Evolutionary conservation across 2,888 invertebrate species (phyloP).

Genomic region (Acrobasis suavella): DNA sequence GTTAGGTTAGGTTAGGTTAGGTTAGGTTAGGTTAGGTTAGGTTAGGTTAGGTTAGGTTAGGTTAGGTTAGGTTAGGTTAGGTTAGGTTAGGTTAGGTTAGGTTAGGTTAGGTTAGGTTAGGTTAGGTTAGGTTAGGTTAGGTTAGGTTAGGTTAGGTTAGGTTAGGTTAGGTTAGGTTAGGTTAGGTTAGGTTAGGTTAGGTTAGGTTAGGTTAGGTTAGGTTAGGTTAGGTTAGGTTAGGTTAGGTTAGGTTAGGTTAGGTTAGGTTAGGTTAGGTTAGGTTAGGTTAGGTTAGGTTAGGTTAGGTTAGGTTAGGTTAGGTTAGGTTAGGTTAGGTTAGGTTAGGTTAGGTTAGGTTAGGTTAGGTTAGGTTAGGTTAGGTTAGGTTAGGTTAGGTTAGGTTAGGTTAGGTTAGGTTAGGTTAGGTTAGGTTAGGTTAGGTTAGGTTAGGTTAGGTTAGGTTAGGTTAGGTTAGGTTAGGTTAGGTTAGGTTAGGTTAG

Average conservation of each 20-base stretch:
- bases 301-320: slow-evolving; percentile 30
- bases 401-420: slow-evolving; percentile 23
- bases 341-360: slow-evolving; percentile 33
- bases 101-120: slow-evolving; percentile 31
- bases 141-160: slow-evolving; percentile 34
- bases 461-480: slow-evolving; percentile 20
- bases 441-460: slow-evolving; percentile 20
- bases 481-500: slow-evolving; percentile 23
- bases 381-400: slow-evolving; percentile 24
- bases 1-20: slow-evolving; percentile 27
- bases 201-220: slow-evolving; percentile 35
- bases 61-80: slow-evolving; percentile 31
- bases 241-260: slow-evolving; percentile 32
- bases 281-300: slow-evolving; percentile 31
- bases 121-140: slow-evolving; percentile 32
- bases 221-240: slow-evolving; percentile 37
- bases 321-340: slow-evolving; percentile 33
- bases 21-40: slow-evolving; percentile 28
- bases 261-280: slow-evolving; percentile 31
- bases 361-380: slow-evolving; percentile 26
- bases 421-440: slow-evolving; percentile 21
- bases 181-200: slow-evolving; percentile 36
- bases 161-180: slow-evolving; percentile 36
- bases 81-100: slow-evolving; percentile 31
- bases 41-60: slow-evolving; percentile 27